Conservation (phyloP, 2,888 invertebrate genomes). For the Orgyia antiqua region DNA sequence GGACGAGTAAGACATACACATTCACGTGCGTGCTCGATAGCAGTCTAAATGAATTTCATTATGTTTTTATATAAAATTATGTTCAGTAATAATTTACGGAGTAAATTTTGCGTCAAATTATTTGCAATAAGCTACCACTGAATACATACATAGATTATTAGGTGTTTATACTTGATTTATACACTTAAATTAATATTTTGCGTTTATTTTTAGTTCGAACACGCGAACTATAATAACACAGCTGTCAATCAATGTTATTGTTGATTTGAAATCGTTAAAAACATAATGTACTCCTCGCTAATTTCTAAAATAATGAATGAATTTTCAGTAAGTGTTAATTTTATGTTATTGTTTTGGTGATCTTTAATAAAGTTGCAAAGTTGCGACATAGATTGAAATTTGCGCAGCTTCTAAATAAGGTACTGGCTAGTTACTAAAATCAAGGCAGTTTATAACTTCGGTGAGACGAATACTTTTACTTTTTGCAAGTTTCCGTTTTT, state of each 20-base stretch:
- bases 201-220: too few relatives aligned
- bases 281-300: slow-evolving; percentile 1
- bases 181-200: too few relatives aligned
- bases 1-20: slow-evolving; percentile 2
- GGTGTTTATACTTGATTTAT: too few relatives aligned
- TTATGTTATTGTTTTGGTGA: too few relatives aligned
- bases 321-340: too few relatives aligned
- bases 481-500: slow-evolving; percentile 17
- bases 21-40: slow-evolving; percentile 5
- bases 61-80: slow-evolving; percentile 10
- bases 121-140: too few relatives aligned
- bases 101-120: slow-evolving; percentile 6
- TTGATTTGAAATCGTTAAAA: not conserved
- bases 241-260: slow-evolving; percentile 3
- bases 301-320: slow-evolving; percentile 7
- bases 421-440: too few relatives aligned
- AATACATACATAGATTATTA: too few relatives aligned
- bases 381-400: too few relatives aligned
- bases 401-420: too few relatives aligned
- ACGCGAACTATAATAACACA: too few relatives aligned
- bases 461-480: slow-evolving; percentile 20
- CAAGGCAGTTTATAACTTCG: slow-evolving; percentile 10
- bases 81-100: slow-evolving; percentile 11
- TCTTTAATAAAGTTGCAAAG: too few relatives aligned
- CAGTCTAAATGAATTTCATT: slow-evolving; percentile 11